These are phyloP conservation scores for Acromyrmex echinatior DNA, from an alignment of 1,140 invertebrate species.

Conservation along the genomic window DNA sequence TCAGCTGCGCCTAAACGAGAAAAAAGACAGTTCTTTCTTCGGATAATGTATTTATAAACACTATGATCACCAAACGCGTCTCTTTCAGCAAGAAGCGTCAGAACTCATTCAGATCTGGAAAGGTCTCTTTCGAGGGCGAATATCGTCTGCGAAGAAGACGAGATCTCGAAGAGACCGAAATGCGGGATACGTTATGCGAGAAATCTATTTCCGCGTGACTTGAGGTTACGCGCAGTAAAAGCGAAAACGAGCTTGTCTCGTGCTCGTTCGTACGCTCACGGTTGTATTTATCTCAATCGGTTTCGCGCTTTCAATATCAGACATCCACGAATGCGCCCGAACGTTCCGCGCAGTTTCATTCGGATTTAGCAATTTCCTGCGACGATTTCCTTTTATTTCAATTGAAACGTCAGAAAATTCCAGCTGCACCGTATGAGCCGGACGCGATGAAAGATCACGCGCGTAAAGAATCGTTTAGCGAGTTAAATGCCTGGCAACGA, in stretches of 20 bases:
- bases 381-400: slow-evolving; percentile 54
- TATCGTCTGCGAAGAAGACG: slow-evolving; percentile 32
- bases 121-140: neutral
- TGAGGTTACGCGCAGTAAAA: slow-evolving; percentile 13
- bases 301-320: slow-evolving; percentile 53
- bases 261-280: neutral
- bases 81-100: slow-evolving; percentile 50
- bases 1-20: slow-evolving; percentile 68
- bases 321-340: slow-evolving; percentile 6
- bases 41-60: slow-evolving; percentile 53
- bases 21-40: slow-evolving; percentile 14
- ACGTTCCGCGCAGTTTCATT: slow-evolving; percentile 45
- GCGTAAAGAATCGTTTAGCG: slow-evolving; percentile 54
- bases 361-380: slow-evolving; percentile 60
- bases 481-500: slow-evolving; percentile 35
- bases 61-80: slow-evolving; percentile 17
- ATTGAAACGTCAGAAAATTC: slow-evolving; percentile 30
- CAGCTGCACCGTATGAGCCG: slow-evolving; percentile 27
- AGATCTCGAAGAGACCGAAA: neutral
- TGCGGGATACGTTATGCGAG: neutral
- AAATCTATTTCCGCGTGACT: slow-evolving; percentile 45
- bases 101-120: slow-evolving; percentile 9
- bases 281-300: slow-evolving; percentile 50
- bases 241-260: neutral
- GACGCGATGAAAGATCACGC: slow-evolving; percentile 35